These are phyloP conservation scores for Zelleria hepariella DNA, from an alignment of 2,888 invertebrate species.

Conservation along the genomic window DNA sequence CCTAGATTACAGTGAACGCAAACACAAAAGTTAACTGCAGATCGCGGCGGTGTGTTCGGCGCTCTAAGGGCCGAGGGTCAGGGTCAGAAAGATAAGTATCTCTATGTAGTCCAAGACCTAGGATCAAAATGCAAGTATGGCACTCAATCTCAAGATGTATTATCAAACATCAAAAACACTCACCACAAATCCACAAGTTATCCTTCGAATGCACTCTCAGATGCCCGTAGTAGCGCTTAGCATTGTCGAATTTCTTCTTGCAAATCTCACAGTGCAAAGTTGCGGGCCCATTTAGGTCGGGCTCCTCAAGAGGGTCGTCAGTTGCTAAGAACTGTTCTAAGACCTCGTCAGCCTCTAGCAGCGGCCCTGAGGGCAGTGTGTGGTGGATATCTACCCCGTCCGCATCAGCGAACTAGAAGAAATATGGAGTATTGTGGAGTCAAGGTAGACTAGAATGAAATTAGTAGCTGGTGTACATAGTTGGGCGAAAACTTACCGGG, in stretches of 20 bases:
- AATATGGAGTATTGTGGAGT: background rate
- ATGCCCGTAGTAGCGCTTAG: slow-evolving; percentile 63
- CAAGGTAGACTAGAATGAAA: no score
- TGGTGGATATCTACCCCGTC: background rate
- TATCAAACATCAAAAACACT: slow-evolving; percentile 15
- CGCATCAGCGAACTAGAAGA: slow-evolving; percentile 1
- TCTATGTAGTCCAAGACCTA: no score
- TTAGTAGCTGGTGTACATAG: no score
- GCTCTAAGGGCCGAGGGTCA: no score
- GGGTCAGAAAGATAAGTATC: no score
- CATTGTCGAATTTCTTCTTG: slow-evolving; percentile 56
- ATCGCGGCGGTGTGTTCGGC: no score
- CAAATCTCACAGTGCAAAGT: slow-evolving; percentile 61
- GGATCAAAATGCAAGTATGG: no score
- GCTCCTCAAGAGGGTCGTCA: slow-evolving; percentile 56
- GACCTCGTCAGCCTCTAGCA: slow-evolving; percentile 49
- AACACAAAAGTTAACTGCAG: no score
- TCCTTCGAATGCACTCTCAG: slow-evolving; percentile 59
- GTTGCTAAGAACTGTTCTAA: slow-evolving; percentile 54
- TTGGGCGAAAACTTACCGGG: slow-evolving; percentile 59
- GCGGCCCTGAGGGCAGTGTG: slow-evolving; percentile 28
- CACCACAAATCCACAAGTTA: slow-evolving; percentile 60
- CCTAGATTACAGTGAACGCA: no score
- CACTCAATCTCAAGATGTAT: no score
- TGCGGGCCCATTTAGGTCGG: slow-evolving; percentile 57